Percentiles rank a stretch among this genome's conserved stretches.
Conservation (phyloP, 2,113 vertebrate species). For the Euleptes europaea region DNA sequence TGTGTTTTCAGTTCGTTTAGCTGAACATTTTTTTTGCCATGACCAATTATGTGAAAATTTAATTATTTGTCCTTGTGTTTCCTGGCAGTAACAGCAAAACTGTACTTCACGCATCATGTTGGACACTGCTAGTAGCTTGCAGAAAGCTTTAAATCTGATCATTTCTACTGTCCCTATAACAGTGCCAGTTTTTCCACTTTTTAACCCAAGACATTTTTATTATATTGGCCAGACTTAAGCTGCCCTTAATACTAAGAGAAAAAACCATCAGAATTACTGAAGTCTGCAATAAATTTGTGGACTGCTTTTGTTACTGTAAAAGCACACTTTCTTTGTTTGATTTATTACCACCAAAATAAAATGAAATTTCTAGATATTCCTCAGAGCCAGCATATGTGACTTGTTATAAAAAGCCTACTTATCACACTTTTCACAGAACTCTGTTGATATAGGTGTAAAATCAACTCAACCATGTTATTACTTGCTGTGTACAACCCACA, state of each 20-base stretch:
- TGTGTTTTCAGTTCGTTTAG: constrained; percentile 11
- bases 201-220: constrained; percentile 72
- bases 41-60: constrained; percentile 36
- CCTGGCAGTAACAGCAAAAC: constrained; percentile 43
- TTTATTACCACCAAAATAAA: constrained; percentile 80
- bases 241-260: constrained; percentile 71
- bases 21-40: constrained; percentile 35
- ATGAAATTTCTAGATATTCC: constrained; percentile 71
- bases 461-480: constrained; percentile 71
- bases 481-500: constrained; percentile 69
- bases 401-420: constrained; percentile 67
- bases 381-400: constrained; percentile 63
- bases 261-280: constrained; percentile 73
- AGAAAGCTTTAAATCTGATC: constrained; percentile 28
- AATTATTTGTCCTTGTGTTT: constrained; percentile 53
- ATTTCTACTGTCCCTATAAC: constrained; percentile 45
- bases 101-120: not conserved
- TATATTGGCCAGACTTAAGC: constrained; percentile 71
- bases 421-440: constrained; percentile 56
- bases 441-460: constrained; percentile 78
- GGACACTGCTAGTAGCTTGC: constrained; percentile 45
- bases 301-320: constrained; percentile 71
- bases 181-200: constrained; percentile 65
- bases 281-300: constrained; percentile 71
- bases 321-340: constrained; percentile 70